These are phyloP conservation scores for Heliconius hortense DNA, from an alignment of 2,888 invertebrate genomes.

Conservation along the genomic window DNA sequence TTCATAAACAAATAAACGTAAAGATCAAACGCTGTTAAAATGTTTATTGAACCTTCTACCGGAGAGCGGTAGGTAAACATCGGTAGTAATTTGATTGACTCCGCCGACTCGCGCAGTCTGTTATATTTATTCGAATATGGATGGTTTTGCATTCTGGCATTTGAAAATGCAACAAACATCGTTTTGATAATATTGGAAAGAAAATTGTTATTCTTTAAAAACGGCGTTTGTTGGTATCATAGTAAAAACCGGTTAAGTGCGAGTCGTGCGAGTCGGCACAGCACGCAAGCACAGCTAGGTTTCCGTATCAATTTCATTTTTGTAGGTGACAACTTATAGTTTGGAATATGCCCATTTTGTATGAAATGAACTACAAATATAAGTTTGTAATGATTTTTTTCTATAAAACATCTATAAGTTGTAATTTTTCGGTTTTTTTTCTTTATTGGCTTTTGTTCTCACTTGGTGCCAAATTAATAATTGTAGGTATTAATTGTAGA, in stretches of 20 bases:
- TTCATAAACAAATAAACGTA: not conserved
- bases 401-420: too few relatives aligned
- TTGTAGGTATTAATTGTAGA: too few relatives aligned
- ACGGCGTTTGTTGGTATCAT: not conserved
- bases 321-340: too few relatives aligned
- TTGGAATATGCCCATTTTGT: too few relatives aligned
- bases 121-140: constrained; percentile 23
- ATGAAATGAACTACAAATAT: too few relatives aligned
- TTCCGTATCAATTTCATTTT: too few relatives aligned
- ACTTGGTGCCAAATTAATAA: too few relatives aligned
- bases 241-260: not conserved
- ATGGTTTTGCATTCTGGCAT: constrained; percentile 7
- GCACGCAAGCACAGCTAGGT: too few relatives aligned
- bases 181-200: not conserved
- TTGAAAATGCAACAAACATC: constrained; percentile 6
- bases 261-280: too few relatives aligned
- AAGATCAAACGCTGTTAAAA: constrained; percentile 15
- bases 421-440: too few relatives aligned
- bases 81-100: constrained; percentile 41
- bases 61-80: constrained; percentile 27
- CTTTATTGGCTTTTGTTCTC: too few relatives aligned
- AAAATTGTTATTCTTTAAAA: not conserved
- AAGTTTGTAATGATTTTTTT: too few relatives aligned
- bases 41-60: constrained; percentile 20
- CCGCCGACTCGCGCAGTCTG: constrained; percentile 21